Evolutionary conservation across 2,113 vertebrate species (phyloP).

Genomic region (Mormyrus iriodes): DNA sequence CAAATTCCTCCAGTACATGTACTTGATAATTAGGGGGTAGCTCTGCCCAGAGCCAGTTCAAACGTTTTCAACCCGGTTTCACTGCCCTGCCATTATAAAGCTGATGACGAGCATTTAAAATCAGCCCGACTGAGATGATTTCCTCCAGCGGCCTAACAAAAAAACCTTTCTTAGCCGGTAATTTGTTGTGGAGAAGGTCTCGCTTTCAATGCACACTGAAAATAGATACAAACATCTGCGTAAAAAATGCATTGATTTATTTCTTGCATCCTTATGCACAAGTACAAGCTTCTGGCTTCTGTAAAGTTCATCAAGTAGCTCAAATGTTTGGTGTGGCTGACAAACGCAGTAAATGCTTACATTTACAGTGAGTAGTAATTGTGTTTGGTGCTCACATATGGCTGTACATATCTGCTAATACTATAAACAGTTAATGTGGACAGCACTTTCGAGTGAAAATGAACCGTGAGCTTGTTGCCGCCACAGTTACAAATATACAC

Average conservation of each 20-base stretch:
- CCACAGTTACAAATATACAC: neutral
- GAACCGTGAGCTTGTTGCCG: neutral
- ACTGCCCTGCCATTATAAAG: neutral
- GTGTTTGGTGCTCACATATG: neutral
- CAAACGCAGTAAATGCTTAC: neutral
- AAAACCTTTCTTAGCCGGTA: neutral
- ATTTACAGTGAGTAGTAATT: conserved; percentile 8
- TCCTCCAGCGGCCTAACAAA: neutral
- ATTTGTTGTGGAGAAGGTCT: neutral
- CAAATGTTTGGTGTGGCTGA: neutral
- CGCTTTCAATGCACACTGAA: neutral
- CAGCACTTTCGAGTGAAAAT: neutral
- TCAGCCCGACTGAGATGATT: neutral
- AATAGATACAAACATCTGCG: neutral
- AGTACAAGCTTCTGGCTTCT: neutral
- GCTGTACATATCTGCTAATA: neutral
- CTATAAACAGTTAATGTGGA: neutral
- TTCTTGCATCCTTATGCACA: neutral
- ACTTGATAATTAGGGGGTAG: neutral
- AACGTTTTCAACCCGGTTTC: neutral
- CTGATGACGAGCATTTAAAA: neutral
- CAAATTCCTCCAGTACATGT: neutral
- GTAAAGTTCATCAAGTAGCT: neutral
- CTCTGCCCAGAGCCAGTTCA: neutral
- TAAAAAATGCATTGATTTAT: neutral